Conservation (phyloP, 2,797 vertebrate species). For the Clarias laeviceps region DNA sequence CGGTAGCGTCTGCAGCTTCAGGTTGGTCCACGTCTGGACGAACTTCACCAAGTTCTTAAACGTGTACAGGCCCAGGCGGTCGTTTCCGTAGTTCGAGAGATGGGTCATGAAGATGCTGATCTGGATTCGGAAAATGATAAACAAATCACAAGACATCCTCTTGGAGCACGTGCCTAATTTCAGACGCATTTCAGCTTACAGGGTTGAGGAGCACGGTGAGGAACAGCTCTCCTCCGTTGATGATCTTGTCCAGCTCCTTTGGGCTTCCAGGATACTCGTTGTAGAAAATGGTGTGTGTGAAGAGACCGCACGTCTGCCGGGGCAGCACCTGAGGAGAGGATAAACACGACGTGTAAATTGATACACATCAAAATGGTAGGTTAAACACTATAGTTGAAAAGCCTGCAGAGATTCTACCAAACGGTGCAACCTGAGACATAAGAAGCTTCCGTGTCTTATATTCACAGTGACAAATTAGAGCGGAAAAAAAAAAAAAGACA, state of each 20-base stretch:
- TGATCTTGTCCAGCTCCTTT: slow-evolving; percentile 86
- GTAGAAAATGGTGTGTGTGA: slow-evolving; percentile 90
- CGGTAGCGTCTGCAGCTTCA: slow-evolving; percentile 93
- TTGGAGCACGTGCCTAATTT: too few relatives aligned
- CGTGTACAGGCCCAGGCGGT: slow-evolving; percentile 95
- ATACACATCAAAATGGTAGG: not conserved
- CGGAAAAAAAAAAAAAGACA: not conserved
- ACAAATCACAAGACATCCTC: not conserved
- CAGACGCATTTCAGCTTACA: slow-evolving; percentile 64
- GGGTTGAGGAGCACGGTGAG: slow-evolving; percentile 87
- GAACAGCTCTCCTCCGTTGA: slow-evolving; percentile 87
- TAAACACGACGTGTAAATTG: not conserved
- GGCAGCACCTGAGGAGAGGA: slow-evolving; percentile 78
- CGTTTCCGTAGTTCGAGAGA: slow-evolving; percentile 96
- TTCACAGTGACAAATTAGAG: slow-evolving; percentile 30
- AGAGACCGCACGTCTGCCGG: slow-evolving; percentile 86
- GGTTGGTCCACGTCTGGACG: slow-evolving; percentile 93
- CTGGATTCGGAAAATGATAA: slow-evolving; percentile 64
- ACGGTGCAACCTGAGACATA: not conserved
- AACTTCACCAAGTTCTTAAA: slow-evolving; percentile 95
- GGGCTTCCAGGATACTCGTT: slow-evolving; percentile 85
- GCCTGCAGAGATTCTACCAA: not conserved
- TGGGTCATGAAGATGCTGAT: slow-evolving; percentile 99
- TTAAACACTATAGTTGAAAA: slow-evolving; percentile 1
- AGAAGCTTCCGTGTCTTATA: slow-evolving; percentile 24